Evolutionary conservation across 2,888 invertebrate species (phyloP), one percentile per base, ranked within the genome.

Genomic region (Dryobotodes eremita): DNA sequence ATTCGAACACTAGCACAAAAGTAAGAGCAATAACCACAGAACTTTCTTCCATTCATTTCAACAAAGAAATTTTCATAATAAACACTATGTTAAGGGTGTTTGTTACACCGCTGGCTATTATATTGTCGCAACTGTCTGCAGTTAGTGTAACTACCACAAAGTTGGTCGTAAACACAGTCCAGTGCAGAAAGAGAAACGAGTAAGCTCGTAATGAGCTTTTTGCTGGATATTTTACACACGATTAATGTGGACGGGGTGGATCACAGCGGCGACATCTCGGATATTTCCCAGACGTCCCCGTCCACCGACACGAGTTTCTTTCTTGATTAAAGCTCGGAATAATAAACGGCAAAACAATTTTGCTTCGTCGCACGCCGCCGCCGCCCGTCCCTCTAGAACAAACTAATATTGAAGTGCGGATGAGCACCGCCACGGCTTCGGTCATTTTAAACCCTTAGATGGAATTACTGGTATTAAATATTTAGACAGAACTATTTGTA

Each of bases 291-390:
- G 95, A 94, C 94, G 89, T 90, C 92, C 84, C 77, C 82, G 75
- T 91, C 88, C 83, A 82, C 90, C 89, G 90, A 91, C 92, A 90
- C 89, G 88, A 89, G 89, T 90, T 92, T 93, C 93, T 93, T 93
- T 93, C 95, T 96, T 96, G 95, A 96, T 96, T 96, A 96, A 96
- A 96, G 96, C 94, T 94, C 90, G 91, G 94, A 95, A 96, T 96
- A 96, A 95, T 96, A 95, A 96, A 95, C 94, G 94, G 91, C 91
- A 94, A 95, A 95, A 96, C 94, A 95, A 95, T 95, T 95, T 95
- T 93, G 92, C 92, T 90, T 89, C 91, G 92, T 90, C 91, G 91
- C 84, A 83, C 91, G 89, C 88, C 89, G 88, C 90, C 55, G 59
- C 69, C 89, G 90, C 87, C 89, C 88, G 90, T 89, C 90, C 88